These are phyloP conservation scores for Smittia aterrima DNA, from an alignment of 2,888 invertebrate genomes.

Conservation along the genomic window DNA sequence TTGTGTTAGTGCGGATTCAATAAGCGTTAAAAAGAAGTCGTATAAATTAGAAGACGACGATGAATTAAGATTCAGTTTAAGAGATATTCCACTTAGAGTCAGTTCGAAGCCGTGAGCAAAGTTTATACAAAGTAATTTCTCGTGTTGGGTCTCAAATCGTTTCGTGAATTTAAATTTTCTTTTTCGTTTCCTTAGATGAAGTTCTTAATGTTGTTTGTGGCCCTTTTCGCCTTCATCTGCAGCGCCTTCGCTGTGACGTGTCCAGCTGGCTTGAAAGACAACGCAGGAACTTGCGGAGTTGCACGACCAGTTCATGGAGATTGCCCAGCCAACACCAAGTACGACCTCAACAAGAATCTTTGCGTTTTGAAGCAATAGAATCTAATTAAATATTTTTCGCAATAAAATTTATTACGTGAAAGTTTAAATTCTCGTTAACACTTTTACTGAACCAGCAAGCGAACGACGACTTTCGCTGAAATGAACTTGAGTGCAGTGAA, in stretches of 20 bases:
- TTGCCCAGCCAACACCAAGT: background rate
- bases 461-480: background rate
- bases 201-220: slow-evolving; percentile 11
- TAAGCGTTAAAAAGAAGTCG: background rate
- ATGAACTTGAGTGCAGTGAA: background rate
- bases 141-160: background rate
- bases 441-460: background rate
- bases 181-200: slow-evolving; percentile 11
- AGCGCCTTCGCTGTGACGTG: slow-evolving; percentile 1
- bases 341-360: slow-evolving; percentile 15
- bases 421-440: slow-evolving; percentile 4
- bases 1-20: background rate
- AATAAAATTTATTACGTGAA: background rate
- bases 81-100: background rate
- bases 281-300: background rate
- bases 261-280: background rate
- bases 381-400: too few relatives aligned
- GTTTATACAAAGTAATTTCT: slow-evolving; percentile 35
- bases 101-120: background rate
- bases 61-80: slow-evolving; percentile 14
- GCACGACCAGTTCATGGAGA: background rate
- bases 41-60: background rate
- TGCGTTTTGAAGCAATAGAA: slow-evolving; percentile 18
- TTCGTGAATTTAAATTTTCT: slow-evolving; percentile 9
- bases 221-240: slow-evolving; percentile 17